Percentiles rank a stretch among this genome's conserved stretches.
Conservation (phyloP, 2,888 invertebrate genomes). For the Drosophila percnosoma region DNA sequence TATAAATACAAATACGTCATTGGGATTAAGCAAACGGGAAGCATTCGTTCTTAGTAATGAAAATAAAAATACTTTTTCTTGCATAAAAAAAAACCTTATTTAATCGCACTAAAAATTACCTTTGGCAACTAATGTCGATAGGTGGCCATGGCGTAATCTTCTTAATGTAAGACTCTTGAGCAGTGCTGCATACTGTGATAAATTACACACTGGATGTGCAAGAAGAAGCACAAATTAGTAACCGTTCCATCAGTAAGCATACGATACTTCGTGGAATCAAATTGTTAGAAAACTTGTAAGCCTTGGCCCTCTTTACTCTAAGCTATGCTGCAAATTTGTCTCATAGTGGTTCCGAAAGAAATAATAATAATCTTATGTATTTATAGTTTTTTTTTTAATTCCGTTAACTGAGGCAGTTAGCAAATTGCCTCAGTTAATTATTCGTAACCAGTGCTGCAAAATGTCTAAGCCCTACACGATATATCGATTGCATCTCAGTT, state of each 20-base stretch:
- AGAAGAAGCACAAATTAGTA: not conserved
- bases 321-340: not conserved
- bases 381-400: not conserved
- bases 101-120: not conserved
- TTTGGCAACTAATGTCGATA: not conserved
- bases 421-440: too few relatives aligned
- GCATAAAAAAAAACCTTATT: not conserved
- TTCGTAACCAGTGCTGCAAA: slow-evolving; percentile 15
- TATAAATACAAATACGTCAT: not conserved
- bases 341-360: not conserved
- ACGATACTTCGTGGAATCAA: not conserved
- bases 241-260: not conserved
- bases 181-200: not conserved
- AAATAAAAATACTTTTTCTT: not conserved
- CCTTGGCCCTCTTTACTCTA: not conserved
- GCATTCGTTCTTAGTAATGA: not conserved
- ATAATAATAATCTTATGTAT: not conserved
- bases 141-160: not conserved
- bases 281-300: not conserved
- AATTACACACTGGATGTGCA: not conserved
- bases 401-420: too few relatives aligned
- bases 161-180: not conserved
- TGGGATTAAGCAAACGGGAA: not conserved
- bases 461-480: not conserved
- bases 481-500: slow-evolving; percentile 17